phyloP scores from a whole-genome alignment of 2,888 invertebrate species.

The Thecophora atra region DNA sequence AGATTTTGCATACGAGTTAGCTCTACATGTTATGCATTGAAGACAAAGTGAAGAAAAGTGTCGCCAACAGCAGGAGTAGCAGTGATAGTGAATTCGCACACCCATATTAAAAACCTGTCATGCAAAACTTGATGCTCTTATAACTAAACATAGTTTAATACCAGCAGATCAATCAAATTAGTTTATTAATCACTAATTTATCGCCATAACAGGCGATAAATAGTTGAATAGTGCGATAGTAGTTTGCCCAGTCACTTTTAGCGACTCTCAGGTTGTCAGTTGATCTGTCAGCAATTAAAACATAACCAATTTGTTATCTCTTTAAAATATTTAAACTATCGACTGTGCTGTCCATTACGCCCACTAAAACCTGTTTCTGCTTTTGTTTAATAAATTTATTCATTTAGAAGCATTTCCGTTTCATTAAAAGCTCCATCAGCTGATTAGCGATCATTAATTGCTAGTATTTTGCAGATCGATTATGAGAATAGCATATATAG shows the following conservation, averaged over 20 bases:
- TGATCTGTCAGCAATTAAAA: neutral
- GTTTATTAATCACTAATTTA: conserved; percentile 58
- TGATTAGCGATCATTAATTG: conserved; percentile 14
- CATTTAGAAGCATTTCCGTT: conserved; percentile 31
- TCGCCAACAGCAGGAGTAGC: conserved; percentile 26
- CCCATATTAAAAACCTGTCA: conserved; percentile 14
- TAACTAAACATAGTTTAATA: conserved; percentile 15
- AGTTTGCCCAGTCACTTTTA: neutral
- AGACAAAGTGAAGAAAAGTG: conserved; percentile 16
- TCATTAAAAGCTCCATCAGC: conserved; percentile 26
- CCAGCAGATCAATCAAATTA: conserved; percentile 47
- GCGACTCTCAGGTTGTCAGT: conserved; percentile 4
- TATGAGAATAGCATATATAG: neutral
- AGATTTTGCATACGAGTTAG: neutral
- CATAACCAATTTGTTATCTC: conserved; percentile 22
- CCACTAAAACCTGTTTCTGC: conserved; percentile 38
- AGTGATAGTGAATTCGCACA: neutral
- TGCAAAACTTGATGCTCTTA: neutral
- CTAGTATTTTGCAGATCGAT: neutral
- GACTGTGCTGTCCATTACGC: conserved; percentile 20
- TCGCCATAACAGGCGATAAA: conserved; percentile 16
- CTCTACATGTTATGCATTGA: neutral
- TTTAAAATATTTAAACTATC: conserved; percentile 1
- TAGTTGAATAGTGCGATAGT: neutral
- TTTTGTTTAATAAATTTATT: neutral